Conservation (phyloP, 2,797 vertebrate species). For the Etheostoma perlongum region DNA sequence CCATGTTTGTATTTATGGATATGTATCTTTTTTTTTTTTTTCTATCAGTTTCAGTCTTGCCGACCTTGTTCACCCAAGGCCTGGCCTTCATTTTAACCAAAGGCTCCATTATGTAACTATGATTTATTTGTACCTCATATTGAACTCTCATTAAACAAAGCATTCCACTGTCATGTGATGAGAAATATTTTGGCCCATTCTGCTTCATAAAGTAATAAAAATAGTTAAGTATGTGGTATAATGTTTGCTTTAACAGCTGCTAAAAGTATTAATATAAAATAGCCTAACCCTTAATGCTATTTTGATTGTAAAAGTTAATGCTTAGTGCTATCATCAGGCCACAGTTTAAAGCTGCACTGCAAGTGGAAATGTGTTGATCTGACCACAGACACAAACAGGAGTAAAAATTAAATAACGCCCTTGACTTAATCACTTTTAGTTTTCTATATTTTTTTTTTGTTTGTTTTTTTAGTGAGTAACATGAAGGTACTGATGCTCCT, state of each 20-base stretch:
- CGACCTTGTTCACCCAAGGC: neutral
- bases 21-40: constrained; percentile 2
- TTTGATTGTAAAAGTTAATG: constrained; percentile 20
- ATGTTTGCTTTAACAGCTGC: constrained; percentile 28
- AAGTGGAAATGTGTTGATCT: neutral
- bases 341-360: neutral
- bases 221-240: neutral
- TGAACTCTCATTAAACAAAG: constrained; percentile 36
- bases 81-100: constrained; percentile 59
- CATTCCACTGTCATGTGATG: constrained; percentile 49
- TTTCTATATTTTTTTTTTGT: neutral
- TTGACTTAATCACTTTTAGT: neutral
- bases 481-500: constrained; percentile 8
- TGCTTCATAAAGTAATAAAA: constrained; percentile 28
- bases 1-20: constrained; percentile 78
- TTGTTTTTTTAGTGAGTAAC: neutral
- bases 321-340: neutral
- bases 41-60: constrained; percentile 24
- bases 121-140: constrained; percentile 52
- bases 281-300: constrained; percentile 25
- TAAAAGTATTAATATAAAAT: constrained; percentile 34
- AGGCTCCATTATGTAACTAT: constrained; percentile 47
- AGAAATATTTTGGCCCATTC: constrained; percentile 30
- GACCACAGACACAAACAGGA: neutral
- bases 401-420: neutral